Percentiles rank a stretch among this genome's conserved stretches.
Conservation (phyloP, 2,888 invertebrate species). For the Lithophane leautieri region DNA sequence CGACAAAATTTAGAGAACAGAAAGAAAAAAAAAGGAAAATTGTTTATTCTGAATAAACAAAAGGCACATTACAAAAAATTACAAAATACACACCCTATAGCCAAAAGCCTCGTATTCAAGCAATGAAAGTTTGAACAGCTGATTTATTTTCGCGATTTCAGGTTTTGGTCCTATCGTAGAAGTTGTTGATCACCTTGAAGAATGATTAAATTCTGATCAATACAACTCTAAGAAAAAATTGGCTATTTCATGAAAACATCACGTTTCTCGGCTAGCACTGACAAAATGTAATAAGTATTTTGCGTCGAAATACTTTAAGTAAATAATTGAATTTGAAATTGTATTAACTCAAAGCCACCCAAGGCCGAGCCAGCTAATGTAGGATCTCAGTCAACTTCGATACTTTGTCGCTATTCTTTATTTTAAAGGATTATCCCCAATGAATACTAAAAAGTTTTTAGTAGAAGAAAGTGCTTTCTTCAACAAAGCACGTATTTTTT, state of each 20-base stretch:
- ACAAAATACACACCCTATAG: too few species aligned
- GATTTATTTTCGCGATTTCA: neutral
- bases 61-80: too few species aligned
- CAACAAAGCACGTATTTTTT: conserved; percentile 1
- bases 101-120: too few species aligned
- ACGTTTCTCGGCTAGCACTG: neutral
- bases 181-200: neutral
- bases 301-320: conserved; percentile 9
- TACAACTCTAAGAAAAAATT: neutral
- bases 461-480: too few species aligned
- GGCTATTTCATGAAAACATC: neutral
- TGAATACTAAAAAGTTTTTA: conserved; percentile 40
- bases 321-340: conserved; percentile 30
- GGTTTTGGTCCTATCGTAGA: neutral
- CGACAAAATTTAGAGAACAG: neutral
- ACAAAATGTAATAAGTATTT: neutral
- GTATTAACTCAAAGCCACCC: conserved; percentile 33
- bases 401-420: conserved; percentile 18
- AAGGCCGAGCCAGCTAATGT: too few species aligned
- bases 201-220: neutral
- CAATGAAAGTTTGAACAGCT: neutral
- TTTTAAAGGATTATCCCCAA: conserved; percentile 41
- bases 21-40: too few species aligned
- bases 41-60: too few species aligned
- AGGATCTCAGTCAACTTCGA: conserved; percentile 17